phyloP scores from a whole-genome alignment of 1,140 invertebrate genomes.

The Myzus persicae region DNA sequence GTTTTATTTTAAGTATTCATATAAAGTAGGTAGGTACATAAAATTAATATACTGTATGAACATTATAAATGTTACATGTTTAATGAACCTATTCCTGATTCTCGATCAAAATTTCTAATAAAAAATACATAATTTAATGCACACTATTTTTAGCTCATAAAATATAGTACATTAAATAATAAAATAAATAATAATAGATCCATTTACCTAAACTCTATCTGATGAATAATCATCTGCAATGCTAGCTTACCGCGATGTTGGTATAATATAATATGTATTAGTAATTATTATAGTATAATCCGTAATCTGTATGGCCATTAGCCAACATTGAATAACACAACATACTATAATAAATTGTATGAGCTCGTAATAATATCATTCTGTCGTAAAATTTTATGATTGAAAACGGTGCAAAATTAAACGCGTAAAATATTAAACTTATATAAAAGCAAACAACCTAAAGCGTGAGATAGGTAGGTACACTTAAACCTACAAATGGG shows the following conservation, averaged over 20 bases:
- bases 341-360: background rate
- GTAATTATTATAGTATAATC: background rate
- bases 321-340: background rate
- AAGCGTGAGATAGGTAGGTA: background rate
- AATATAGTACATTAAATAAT: background rate
- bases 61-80: background rate
- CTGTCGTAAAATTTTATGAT: background rate
- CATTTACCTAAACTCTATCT: background rate
- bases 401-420: background rate
- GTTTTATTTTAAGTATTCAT: background rate
- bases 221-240: background rate
- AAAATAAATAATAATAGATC: background rate
- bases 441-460: background rate
- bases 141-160: background rate
- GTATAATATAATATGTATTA: background rate
- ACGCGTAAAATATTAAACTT: background rate
- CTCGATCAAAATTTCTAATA: background rate
- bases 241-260: background rate
- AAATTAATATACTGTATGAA: background rate
- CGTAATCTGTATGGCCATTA: background rate
- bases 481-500: background rate
- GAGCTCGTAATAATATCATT: background rate
- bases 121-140: background rate
- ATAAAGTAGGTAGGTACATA: background rate
- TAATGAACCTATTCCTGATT: background rate